Base-by-base conservation (phyloP, 2,888 invertebrate species). In the Leptopilina syphax region DNA sequence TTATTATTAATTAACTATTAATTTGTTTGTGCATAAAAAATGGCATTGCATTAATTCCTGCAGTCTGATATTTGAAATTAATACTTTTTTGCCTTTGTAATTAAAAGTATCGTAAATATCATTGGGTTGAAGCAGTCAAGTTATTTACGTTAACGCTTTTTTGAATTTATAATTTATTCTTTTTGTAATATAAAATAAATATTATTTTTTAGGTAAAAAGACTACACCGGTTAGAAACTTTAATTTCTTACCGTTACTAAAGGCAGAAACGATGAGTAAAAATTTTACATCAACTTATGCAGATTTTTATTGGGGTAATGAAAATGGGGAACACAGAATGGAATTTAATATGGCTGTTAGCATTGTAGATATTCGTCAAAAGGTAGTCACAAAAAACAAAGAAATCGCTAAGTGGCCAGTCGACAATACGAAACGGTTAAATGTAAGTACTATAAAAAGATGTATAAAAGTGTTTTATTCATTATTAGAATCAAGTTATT, bases 401-500 rank as follows among this genome's bases (percentile, higher is more conserved):
- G 92, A 93, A 18, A 92, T 97, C 81, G 97, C 96, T 63, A 94
- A 94, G 5, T 97, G 97, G 97, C 94, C 94, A 85, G 95, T 97
- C 12, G 96, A 96, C 27, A 94, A 96, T 41, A 93, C 95, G 81
- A 94, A 94, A 60, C 94, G 94, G 10, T 92, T 97, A 78, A 92
- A 94, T 70, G 94, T 86, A 83, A 84, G 84, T 84, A 44, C 57
- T 77, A 44, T 47, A 47, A 47, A 47, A 9, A 7, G 8, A 47
- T 9, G 5, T 47, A 7, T 47, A 47, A 47, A 7, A 6, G 9
- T 9, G 5, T 7, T 47, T 47, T 9, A 47, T 47, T 47, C 7
- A 47, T 1, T 1, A 4, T 47, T 47, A 47, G 9, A 47, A 47
- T 47, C 1, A 47, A 7, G 9, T 18, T 18, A 18, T 18, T 18